A percentile compares a stretch with the other conserved stretches of the same genome.
Evolutionary conservation across 2,797 vertebrate species (phyloP).

Genomic region (Leuciscus waleckii): DNA sequence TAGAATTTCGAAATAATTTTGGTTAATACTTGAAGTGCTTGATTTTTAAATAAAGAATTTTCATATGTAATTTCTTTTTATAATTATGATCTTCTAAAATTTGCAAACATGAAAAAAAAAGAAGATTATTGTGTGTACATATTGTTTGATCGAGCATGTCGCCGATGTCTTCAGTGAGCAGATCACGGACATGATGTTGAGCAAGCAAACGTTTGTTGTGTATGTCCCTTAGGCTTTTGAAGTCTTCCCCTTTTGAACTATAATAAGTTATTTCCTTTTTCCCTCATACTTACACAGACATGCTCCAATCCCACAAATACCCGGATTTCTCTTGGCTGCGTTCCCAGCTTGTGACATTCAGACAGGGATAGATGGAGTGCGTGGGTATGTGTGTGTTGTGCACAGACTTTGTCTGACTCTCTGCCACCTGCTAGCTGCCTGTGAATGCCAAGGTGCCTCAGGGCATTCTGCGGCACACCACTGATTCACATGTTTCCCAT

Average conservation of each 20-base stretch:
- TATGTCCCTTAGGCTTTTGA: background rate
- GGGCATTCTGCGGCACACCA: constrained; percentile 63
- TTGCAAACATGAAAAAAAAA: background rate
- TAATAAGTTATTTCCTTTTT: constrained; percentile 39
- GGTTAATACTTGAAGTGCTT: background rate
- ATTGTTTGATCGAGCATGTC: background rate
- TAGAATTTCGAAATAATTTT: background rate
- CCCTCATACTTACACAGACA: constrained; percentile 34
- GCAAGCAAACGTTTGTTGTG: background rate
- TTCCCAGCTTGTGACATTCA: constrained; percentile 68
- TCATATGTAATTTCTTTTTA: background rate
- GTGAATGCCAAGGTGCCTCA: constrained; percentile 56
- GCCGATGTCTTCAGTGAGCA: background rate
- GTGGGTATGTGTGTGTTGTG: constrained; percentile 42
- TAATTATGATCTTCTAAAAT: background rate
- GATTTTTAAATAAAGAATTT: background rate
- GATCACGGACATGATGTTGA: background rate
- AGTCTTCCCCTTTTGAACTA: background rate
- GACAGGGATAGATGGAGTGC: constrained; percentile 45
- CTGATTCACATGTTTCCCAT: constrained; percentile 47
- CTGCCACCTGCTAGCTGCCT: constrained; percentile 72
- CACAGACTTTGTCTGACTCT: constrained; percentile 45
- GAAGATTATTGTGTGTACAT: background rate
- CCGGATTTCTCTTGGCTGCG: constrained; percentile 62
- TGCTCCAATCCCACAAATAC: constrained; percentile 56